A percentile compares a stretch with the other conserved stretches of the same genome.
Evolutionary conservation across 2,797 vertebrate species (phyloP).

Genomic region (Mareca penelope): DNA sequence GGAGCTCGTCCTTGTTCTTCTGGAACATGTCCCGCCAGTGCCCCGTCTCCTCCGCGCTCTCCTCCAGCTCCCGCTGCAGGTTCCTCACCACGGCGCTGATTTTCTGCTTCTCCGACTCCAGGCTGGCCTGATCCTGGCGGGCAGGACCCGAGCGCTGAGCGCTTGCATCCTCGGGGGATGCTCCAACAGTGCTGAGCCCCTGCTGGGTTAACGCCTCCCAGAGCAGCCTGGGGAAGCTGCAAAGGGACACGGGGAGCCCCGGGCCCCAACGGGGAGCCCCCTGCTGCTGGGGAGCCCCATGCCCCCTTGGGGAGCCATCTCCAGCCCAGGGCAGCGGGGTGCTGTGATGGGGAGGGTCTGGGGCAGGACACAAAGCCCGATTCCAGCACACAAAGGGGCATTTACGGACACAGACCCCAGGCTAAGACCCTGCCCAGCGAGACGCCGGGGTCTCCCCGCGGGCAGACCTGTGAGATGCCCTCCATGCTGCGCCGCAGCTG

Average conservation of each 20-base stretch:
- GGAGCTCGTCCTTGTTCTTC: slow-evolving; percentile 88
- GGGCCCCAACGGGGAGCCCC: not conserved
- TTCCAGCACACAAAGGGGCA: not conserved
- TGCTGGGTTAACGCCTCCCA: accelerated
- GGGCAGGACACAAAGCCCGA: not conserved
- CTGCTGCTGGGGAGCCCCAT: not conserved
- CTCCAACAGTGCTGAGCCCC: accelerated
- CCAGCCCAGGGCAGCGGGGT: accelerated
- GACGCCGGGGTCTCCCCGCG: accelerated
- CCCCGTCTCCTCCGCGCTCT: slow-evolving; percentile 87
- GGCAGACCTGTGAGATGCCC: slow-evolving; percentile 86
- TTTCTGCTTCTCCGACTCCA: slow-evolving; percentile 89
- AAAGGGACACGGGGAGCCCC: accelerated
- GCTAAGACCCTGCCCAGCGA: no score
- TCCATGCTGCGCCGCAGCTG: slow-evolving; percentile 89
- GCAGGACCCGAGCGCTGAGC: accelerated
- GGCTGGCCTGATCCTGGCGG: slow-evolving; percentile 84
- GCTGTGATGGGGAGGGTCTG: accelerated
- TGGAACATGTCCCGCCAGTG: slow-evolving; percentile 96
- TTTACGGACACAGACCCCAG: no score
- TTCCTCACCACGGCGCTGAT: slow-evolving; percentile 84
- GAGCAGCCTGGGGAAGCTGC: not conserved
- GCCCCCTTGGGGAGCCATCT: not conserved
- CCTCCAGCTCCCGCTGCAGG: slow-evolving; percentile 90
- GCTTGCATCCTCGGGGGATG: accelerated